A percentile compares a stretch with the other conserved stretches of the same genome.
phyloP scores from a whole-genome alignment of 2,797 vertebrate genomes.

The Streptopelia turtur region DNA sequence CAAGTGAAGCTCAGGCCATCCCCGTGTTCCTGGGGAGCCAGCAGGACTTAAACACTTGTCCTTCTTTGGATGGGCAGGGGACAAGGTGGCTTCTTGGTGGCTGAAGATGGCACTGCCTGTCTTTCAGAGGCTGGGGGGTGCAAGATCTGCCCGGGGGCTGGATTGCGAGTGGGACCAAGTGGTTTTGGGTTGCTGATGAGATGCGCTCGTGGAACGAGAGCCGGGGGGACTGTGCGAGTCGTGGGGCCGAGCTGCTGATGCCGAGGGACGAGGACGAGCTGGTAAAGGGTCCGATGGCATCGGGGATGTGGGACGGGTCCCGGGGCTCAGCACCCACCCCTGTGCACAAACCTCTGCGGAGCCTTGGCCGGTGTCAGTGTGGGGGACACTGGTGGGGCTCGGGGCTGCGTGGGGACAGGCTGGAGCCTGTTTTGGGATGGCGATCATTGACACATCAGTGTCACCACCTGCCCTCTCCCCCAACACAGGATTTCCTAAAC shows the following conservation, averaged over 20 bases:
- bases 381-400: not conserved
- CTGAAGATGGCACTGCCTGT: not conserved
- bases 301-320: too few species aligned
- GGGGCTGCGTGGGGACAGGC: not conserved
- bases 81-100: not conserved
- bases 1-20: not conserved
- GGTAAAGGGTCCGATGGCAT: not conserved
- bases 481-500: not conserved
- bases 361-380: too few species aligned
- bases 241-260: not conserved
- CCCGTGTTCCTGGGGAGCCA: not conserved
- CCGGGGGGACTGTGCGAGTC: not conserved
- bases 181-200: rapidly evolving
- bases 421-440: not conserved
- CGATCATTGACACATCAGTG: not conserved
- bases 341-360: too few species aligned
- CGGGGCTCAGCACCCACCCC: not conserved
- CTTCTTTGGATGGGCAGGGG: not conserved
- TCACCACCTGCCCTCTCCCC: not conserved
- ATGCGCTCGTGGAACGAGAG: not conserved
- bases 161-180: not conserved
- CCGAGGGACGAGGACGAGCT: not conserved
- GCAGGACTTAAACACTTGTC: too few species aligned
- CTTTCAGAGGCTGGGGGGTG: not conserved
- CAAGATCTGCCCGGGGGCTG: not conserved